Conservation (phyloP, 2,888 invertebrate species). For the Dicyrtoma fusca region DNA sequence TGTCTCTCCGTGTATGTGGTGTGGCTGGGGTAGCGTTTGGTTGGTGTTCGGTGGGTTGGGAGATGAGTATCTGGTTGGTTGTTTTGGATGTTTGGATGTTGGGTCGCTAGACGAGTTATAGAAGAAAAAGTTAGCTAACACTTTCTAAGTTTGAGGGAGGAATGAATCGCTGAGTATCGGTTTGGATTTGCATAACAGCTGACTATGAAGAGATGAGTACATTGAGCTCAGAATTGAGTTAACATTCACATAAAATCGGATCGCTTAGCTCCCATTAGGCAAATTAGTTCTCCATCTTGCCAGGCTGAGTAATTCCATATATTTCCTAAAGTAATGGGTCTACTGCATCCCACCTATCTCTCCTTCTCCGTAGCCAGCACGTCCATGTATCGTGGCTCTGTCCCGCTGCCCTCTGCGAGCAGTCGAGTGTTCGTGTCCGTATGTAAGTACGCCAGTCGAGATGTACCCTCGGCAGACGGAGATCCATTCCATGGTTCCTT, state of each 20-base stretch:
- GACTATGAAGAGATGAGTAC: conserved; percentile 30
- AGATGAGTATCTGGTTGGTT: too few species aligned
- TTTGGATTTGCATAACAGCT: conserved; percentile 35
- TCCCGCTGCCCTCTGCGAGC: not conserved
- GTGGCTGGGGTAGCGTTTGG: too few species aligned
- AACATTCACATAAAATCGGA: conserved; percentile 41
- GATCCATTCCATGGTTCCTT: too few species aligned
- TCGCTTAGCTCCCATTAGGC: conserved; percentile 40
- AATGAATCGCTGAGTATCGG: conserved; percentile 13
- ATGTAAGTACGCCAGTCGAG: too few species aligned
- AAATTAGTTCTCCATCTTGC: conserved; percentile 38
- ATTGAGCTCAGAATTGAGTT: conserved; percentile 33
- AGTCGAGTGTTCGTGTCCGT: too few species aligned
- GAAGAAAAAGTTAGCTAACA: not conserved
- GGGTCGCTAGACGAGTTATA: too few species aligned
- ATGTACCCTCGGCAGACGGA: too few species aligned
- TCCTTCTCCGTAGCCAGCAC: not conserved
- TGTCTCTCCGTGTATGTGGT: too few species aligned
- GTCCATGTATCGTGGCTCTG: too few species aligned
- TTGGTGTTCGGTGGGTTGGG: too few species aligned
- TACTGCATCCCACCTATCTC: not conserved
- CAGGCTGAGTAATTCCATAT: conserved; percentile 29
- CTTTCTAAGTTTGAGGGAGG: conserved; percentile 5
- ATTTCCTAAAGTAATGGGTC: not conserved
- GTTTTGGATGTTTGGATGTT: too few species aligned